Conservation (phyloP, 2,888 invertebrate genomes). For the Polydrusus tereticollis region DNA sequence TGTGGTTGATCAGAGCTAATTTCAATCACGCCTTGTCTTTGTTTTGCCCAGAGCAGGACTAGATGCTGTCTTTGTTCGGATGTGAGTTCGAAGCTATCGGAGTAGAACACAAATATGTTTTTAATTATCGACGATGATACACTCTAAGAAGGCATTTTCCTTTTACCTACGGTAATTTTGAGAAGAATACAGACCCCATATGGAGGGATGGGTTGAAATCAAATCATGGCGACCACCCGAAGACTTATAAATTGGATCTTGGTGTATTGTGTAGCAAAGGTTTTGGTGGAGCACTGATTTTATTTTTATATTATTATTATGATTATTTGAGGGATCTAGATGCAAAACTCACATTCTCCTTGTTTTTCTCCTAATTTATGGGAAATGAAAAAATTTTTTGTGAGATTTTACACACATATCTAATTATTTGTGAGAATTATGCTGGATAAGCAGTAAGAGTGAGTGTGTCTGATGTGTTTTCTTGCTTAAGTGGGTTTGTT, state of each 20-base stretch:
- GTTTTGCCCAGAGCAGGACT: background rate
- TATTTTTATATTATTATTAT: no score
- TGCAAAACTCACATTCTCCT: no score
- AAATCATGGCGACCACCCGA: constrained; percentile 23
- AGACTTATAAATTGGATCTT: constrained; percentile 5
- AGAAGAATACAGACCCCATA: constrained; percentile 39
- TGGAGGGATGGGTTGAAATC: constrained; percentile 34
- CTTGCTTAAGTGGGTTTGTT: no score
- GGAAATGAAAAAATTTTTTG: no score
- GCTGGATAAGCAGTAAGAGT: no score
- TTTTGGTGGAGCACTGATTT: background rate
- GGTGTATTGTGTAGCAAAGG: background rate
- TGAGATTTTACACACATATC: no score
- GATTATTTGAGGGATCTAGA: no score
- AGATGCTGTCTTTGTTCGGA: background rate
- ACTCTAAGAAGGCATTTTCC: constrained; percentile 22
- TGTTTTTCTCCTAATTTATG: no score
- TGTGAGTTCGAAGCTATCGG: background rate
- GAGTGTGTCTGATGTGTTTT: no score
- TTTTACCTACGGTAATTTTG: constrained; percentile 35
- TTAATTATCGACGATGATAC: constrained; percentile 35
- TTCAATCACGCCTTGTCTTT: background rate
- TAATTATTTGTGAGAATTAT: no score
- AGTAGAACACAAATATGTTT: constrained; percentile 10
- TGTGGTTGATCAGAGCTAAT: background rate